Base-by-base conservation (phyloP, 2,888 invertebrate genomes). In the Caenorhabditis imperialis region DNA sequence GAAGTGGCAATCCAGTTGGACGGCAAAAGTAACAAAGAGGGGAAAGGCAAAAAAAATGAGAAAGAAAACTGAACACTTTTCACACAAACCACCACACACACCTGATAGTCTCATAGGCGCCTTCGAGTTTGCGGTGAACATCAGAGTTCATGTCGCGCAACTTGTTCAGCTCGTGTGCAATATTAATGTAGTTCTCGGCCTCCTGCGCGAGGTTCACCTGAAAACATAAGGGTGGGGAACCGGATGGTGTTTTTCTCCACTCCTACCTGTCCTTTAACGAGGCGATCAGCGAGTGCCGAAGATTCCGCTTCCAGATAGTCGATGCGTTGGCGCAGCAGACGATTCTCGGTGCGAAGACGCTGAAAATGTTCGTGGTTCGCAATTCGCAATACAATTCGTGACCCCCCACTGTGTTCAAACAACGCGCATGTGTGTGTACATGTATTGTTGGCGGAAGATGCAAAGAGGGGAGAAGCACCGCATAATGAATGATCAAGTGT, bases 251-350 rank as follows among this genome's bases (percentile, higher is more conserved):
- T n/a, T n/a, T 47, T 12, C 14, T 25, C 22, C 20, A 18, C 38
- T 16, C 79, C 57, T 58, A 86, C 86, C 78, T 87, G 87, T 71
- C 86, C 86, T 30, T 84, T 80, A 58, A 87, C 83, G 76, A 97
- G 91, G 67, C 95, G 91, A 89, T 96, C 96, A 0, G 99, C 99
- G 71, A 99, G 90, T 61, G 95, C 94, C 5, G 94, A 94, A 58
- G 95, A 96, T 83, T 91, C 91, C 87, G 90, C 95, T 89, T 99
- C 99, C 60, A 99, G 90, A 79, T 96, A 92, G 87, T 97, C 97
- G 80, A 96, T 96, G 69, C 96, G 91, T 88, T 98, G 96, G 78
- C 95, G 92, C n/a, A 99, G 91, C 60, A 98, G 91, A 78, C 95
- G 93, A 89, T 99, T 99, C 90, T 99, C 99, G 79, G 96, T 95